Percentiles rank a stretch among this genome's conserved stretches.
phyloP scores from a whole-genome alignment of 2,888 invertebrate species.

The Mesoligia furuncula region DNA sequence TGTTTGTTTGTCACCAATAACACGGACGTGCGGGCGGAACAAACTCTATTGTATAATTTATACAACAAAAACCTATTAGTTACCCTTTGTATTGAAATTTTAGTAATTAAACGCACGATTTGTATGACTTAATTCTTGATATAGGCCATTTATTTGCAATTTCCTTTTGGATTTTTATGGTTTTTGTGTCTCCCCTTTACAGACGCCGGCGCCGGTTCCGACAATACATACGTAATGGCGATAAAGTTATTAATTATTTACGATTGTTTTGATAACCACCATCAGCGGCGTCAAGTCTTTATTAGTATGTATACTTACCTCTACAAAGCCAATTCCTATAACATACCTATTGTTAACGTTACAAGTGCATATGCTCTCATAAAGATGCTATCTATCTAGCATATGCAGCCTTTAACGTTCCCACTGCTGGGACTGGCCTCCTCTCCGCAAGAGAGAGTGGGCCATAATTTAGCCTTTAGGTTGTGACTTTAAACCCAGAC shows the following conservation, averaged over 20 bases:
- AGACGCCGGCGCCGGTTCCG: slow-evolving; percentile 45
- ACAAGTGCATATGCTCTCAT: neutral
- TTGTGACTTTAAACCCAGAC: too few relatives aligned
- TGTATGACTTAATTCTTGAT: slow-evolving; percentile 40
- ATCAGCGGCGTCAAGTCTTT: neutral
- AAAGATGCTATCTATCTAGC: neutral
- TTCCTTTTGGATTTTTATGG: slow-evolving; percentile 56
- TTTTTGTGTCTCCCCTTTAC: slow-evolving; percentile 34
- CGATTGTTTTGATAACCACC: slow-evolving; percentile 22
- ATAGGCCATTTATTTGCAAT: slow-evolving; percentile 50
- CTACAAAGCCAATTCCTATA: neutral
- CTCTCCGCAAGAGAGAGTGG: too few relatives aligned
- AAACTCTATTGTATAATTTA: slow-evolving; percentile 40
- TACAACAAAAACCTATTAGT: slow-evolving; percentile 42
- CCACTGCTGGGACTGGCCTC: neutral
- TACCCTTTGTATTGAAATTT: slow-evolving; percentile 64
- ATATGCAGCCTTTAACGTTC: neutral
- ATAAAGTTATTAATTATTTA: slow-evolving; percentile 3
- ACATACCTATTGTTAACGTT: slow-evolving; percentile 1
- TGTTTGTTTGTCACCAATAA: slow-evolving; percentile 69
- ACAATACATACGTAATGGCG: neutral
- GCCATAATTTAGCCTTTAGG: too few relatives aligned
- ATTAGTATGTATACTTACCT: slow-evolving; percentile 32
- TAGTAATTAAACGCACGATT: slow-evolving; percentile 59
- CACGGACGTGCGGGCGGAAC: slow-evolving; percentile 35